Conservation (phyloP, 2,113 vertebrate genomes). For the Dipodomys spectabilis region DNA sequence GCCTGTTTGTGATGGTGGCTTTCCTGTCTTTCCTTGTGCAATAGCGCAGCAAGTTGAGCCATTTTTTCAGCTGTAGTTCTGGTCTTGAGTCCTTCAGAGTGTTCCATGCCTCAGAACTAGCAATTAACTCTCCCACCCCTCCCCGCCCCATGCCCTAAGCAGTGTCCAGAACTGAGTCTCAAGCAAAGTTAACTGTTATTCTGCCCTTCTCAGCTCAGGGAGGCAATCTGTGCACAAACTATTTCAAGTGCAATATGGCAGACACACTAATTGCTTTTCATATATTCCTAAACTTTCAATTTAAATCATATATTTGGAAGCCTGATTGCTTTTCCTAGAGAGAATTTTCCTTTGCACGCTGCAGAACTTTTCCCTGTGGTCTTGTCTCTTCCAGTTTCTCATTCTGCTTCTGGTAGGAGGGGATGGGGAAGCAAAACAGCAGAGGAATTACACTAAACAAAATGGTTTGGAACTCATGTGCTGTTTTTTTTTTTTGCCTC, state of each 20-base stretch:
- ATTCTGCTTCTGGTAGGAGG: no score
- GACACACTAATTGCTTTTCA: neutral
- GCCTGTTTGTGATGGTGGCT: rapidly evolving
- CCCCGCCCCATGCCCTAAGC: rapidly evolving
- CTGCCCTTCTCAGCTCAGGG: neutral
- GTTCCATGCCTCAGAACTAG: neutral
- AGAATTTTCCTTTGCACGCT: neutral
- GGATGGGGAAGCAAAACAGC: neutral
- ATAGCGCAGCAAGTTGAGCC: neutral
- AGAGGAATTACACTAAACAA: neutral
- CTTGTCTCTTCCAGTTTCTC: no score
- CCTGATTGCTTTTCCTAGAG: neutral
- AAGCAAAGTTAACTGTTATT: rapidly evolving
- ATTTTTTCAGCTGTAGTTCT: rapidly evolving
- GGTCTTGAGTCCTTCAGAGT: rapidly evolving
- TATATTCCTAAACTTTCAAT: neutral
- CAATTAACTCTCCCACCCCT: no score
- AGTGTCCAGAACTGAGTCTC: neutral
- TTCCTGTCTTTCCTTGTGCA: no score
- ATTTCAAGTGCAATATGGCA: rapidly evolving
- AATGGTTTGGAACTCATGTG: no score
- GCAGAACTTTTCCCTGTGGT: neutral
- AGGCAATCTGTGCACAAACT: neutral
- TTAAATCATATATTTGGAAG: neutral
- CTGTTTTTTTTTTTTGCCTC: neutral